These are phyloP conservation scores for Vandiemenella viatica DNA, from an alignment of 2,888 invertebrate species.

Conservation along the genomic window DNA sequence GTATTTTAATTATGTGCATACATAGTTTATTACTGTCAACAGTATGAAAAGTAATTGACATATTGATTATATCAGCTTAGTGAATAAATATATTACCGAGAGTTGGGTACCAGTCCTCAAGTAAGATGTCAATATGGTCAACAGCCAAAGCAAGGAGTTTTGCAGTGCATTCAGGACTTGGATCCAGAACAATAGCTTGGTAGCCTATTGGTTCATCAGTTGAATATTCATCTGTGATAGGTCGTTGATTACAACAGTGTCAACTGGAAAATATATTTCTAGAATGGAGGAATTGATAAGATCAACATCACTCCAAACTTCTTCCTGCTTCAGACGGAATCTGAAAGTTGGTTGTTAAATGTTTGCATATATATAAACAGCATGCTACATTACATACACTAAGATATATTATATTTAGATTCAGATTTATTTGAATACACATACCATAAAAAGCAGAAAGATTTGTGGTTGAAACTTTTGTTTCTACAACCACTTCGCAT, in stretches of 20 bases:
- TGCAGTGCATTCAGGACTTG: conserved; percentile 62
- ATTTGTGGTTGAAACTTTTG: too few species aligned
- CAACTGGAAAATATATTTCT: conserved; percentile 71
- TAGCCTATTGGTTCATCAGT: conserved; percentile 38
- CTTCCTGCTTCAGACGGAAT: conserved; percentile 66
- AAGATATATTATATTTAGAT: too few species aligned
- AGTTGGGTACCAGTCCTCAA: conserved; percentile 98
- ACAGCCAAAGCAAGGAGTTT: conserved; percentile 75
- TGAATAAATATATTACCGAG: conserved; percentile 33
- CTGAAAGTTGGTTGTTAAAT: conserved; percentile 1
- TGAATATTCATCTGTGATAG: conserved; percentile 24
- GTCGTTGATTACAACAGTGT: conserved; percentile 40
- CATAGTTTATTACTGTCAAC: neutral
- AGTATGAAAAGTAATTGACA: neutral
- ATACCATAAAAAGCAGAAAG: neutral
- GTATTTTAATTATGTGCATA: neutral
- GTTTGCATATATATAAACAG: too few species aligned
- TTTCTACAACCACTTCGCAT: too few species aligned
- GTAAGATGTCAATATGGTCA: conserved; percentile 86
- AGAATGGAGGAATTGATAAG: conserved; percentile 64
- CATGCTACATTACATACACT: neutral
- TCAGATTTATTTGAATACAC: too few species aligned
- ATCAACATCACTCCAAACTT: conserved; percentile 73
- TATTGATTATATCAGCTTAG: too few species aligned
- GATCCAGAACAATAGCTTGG: conserved; percentile 57